Base-by-base conservation (phyloP, 2,797 vertebrate species). In the Crossoptilon crossoptilon region DNA sequence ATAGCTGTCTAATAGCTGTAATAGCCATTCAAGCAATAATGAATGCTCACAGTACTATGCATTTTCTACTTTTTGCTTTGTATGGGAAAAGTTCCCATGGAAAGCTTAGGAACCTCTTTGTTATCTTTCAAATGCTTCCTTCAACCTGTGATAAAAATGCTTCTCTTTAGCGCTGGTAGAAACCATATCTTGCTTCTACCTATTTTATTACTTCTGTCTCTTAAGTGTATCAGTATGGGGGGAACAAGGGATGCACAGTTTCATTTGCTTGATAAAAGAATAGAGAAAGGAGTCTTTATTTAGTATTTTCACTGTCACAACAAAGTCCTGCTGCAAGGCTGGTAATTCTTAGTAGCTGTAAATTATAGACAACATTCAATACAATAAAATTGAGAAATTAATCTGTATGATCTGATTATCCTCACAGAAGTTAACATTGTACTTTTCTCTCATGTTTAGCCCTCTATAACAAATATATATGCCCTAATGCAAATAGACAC, bases 81-180 rank as follows among this genome's bases (percentile, higher is more conserved):
- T 26, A 41, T 13, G 9, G 39, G 29, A 75, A 44, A 85, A 89
- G 9, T 74, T 91, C 26, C 46, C 27, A 33, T 1, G 8, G 43
- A 87, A 89, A 90, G 27, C n/a, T 85, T 26, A 66, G 81, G 29
- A 74, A 62, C 8, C 1, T 48, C 23, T 1, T 12, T 41, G 24
- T 48, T 11, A 63, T 89, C 55, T 93, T 90, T 60, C 33, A 77
- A 92, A 80, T 4, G 16, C 19, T 79, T 48, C 29, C 37, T 70
- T 76, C 68, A 88, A 27, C 4, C 23, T 46, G 27, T 75, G 16
- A 49, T 78, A 59, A 37, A 43, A 79, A 72, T 53, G 10, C 24
- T 15, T 77, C 59, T 85, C 7, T 19, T 46, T 56, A 27, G 19
- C 29, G 59, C 14, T 44, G 35, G 29, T 18, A 77, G 69, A 81